Percentiles rank a stretch among this genome's conserved stretches.
These are phyloP conservation scores for Notolabrus celidotus DNA, from an alignment of 2,797 vertebrate species.

Conservation along the genomic window DNA sequence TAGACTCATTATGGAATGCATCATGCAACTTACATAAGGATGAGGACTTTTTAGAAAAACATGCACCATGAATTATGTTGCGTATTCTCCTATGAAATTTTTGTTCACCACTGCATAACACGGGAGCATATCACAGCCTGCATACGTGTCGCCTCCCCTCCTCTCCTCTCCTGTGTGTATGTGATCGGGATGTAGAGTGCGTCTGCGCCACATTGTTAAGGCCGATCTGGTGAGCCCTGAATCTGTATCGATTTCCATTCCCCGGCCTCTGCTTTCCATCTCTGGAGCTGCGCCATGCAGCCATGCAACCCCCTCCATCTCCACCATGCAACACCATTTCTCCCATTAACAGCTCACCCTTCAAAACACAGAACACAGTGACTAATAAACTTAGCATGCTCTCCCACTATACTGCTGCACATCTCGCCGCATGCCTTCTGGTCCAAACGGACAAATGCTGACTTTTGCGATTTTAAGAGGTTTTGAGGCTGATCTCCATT, in stretches of 20 bases:
- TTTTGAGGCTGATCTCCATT: constrained; percentile 12
- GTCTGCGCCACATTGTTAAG: constrained; percentile 82
- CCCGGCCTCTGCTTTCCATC: constrained; percentile 82
- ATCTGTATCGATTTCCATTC: constrained; percentile 88
- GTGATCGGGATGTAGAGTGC: constrained; percentile 80
- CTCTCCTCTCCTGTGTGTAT: constrained; percentile 59
- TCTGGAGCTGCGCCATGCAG: constrained; percentile 80
- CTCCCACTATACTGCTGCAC: constrained; percentile 28
- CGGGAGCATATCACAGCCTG: constrained; percentile 27
- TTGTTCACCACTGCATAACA: background rate
- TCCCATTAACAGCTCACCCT: constrained; percentile 77
- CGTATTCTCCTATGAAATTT: background rate
- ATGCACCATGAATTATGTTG: background rate
- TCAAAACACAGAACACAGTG: constrained; percentile 64
- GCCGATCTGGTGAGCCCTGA: constrained; percentile 85
- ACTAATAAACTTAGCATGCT: constrained; percentile 50
- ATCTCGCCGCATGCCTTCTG: constrained; percentile 15
- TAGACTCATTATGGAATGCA: background rate
- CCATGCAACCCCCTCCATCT: constrained; percentile 62
- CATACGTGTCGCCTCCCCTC: constrained; percentile 54
- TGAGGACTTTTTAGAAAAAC: background rate
- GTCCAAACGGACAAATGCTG: constrained; percentile 15
- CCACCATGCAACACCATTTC: constrained; percentile 74
- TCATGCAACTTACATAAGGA: background rate
- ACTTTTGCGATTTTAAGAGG: constrained; percentile 16